A percentile compares a stretch with the other conserved stretches of the same genome.
Evolutionary conservation across 2,113 vertebrate species (phyloP).

Genomic region (Polypterus bichir): DNA sequence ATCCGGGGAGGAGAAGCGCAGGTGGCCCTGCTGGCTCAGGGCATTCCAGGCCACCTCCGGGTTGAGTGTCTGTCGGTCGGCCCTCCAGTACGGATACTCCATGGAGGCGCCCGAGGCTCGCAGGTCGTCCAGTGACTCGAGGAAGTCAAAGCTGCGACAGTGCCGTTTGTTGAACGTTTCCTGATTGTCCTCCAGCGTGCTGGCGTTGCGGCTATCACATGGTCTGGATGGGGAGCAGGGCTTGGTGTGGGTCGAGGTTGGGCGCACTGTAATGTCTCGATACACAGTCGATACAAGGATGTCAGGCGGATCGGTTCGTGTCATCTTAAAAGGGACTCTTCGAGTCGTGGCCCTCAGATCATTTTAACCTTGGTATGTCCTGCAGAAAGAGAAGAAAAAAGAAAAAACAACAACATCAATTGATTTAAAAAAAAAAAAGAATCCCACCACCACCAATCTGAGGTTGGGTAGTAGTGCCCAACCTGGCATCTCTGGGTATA

Average conservation of each 20-base stretch:
- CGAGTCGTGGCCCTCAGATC: slow-evolving; percentile 46
- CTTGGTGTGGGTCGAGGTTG: slow-evolving; percentile 38
- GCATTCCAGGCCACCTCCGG: slow-evolving; percentile 51
- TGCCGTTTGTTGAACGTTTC: slow-evolving; percentile 88
- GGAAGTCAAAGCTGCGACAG: slow-evolving; percentile 88
- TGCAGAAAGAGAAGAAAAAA: slow-evolving; percentile 26
- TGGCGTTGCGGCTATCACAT: slow-evolving; percentile 75
- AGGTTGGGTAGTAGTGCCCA: too few relatives aligned
- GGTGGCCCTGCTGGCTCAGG: slow-evolving; percentile 44
- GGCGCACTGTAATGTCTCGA: slow-evolving; percentile 70
- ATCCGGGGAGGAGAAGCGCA: slow-evolving; percentile 51
- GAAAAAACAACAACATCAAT: neutral
- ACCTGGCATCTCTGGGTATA: too few relatives aligned
- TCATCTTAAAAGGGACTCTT: slow-evolving; percentile 76
- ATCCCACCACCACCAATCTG: neutral
- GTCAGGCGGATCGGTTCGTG: slow-evolving; percentile 89
- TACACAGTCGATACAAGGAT: slow-evolving; percentile 84
- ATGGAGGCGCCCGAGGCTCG: slow-evolving; percentile 45
- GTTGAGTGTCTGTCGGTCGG: slow-evolving; percentile 37
- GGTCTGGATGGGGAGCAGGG: slow-evolving; percentile 43
- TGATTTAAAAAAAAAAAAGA: neutral
- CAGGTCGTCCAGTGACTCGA: slow-evolving; percentile 77
- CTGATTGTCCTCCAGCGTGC: slow-evolving; percentile 54
- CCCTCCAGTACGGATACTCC: slow-evolving; percentile 49
- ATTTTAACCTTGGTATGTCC: slow-evolving; percentile 49